A percentile compares a stretch with the other conserved stretches of the same genome.
phyloP scores from a whole-genome alignment of 2,113 vertebrate genomes.

The Phoxinus phoxinus region DNA sequence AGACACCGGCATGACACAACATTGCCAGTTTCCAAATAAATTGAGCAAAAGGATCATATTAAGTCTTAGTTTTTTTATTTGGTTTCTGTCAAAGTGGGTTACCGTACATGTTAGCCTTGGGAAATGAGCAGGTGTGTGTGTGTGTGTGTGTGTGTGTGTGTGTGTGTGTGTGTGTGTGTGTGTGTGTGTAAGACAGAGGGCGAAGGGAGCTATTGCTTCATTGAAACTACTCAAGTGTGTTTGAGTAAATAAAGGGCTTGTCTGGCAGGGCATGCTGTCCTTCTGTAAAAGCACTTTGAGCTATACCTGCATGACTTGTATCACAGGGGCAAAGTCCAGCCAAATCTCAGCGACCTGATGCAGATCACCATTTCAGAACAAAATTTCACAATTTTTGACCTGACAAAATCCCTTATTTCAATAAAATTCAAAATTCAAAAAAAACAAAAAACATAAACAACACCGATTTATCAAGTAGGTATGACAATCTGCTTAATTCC shows the following conservation, averaged over 20 bases:
- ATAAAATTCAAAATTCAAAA: not conserved
- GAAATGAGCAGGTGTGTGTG: slow-evolving; percentile 33
- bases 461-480: not conserved
- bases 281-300: slow-evolving; percentile 10
- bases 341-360: not conserved
- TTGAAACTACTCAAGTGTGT: slow-evolving; percentile 43
- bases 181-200: slow-evolving; percentile 12
- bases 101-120: slow-evolving; percentile 24
- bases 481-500: not conserved
- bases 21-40: not conserved
- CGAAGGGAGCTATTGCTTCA: slow-evolving; percentile 28
- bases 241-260: slow-evolving; percentile 25
- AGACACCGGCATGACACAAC: not conserved
- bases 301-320: slow-evolving; percentile 10
- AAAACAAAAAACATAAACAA: too few relatives aligned
- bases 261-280: not conserved
- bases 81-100: slow-evolving; percentile 20
- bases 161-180: slow-evolving; percentile 33
- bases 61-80: not conserved
- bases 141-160: slow-evolving; percentile 33
- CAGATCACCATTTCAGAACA: not conserved
- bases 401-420: not conserved
- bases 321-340: slow-evolving; percentile 11
- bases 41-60: not conserved
- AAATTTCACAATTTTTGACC: not conserved